A percentile compares a stretch with the other conserved stretches of the same genome.
Conservation (phyloP, 92 coral and sea anemone species). For the Zoanthus sansibaricus region DNA sequence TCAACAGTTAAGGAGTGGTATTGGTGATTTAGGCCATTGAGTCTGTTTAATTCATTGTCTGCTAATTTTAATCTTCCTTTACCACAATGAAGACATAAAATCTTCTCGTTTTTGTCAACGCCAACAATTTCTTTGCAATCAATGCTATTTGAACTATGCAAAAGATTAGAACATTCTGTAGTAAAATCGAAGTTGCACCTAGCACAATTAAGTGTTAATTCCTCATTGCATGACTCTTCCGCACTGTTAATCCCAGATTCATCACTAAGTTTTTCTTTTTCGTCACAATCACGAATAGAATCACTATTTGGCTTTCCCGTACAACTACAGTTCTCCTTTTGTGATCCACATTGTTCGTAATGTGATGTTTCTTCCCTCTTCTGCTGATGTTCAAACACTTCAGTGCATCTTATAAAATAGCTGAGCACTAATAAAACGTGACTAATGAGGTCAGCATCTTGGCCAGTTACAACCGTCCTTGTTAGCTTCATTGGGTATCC, state of each 20-base stretch:
- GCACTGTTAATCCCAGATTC: constrained; percentile 19
- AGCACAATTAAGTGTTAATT: constrained; percentile 17
- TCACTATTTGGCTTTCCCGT: background rate
- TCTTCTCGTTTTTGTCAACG: constrained; percentile 4
- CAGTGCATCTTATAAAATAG: constrained; percentile 96
- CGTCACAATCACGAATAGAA: constrained; percentile 18
- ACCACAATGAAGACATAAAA: constrained; percentile 37
- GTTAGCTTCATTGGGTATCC: constrained; percentile 88
- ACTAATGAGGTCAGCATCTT: constrained; percentile 75
- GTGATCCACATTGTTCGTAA: constrained; percentile 6
- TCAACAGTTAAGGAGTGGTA: constrained; percentile 6
- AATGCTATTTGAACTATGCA: constrained; percentile 23
- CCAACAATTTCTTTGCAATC: background rate
- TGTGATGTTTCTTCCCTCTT: constrained; percentile 43
- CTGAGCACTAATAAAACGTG: constrained; percentile 77
- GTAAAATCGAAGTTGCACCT: constrained; percentile 19
- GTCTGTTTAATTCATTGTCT: background rate
- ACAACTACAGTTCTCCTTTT: background rate
- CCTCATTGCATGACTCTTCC: constrained; percentile 11
- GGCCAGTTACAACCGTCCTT: constrained; percentile 86
- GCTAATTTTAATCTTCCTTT: constrained; percentile 27
- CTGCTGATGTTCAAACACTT: constrained; percentile 85
- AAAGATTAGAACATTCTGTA: constrained; percentile 24
- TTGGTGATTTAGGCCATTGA: constrained; percentile 1
- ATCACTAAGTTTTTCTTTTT: constrained; percentile 33